Conservation (phyloP, 2,113 vertebrate species). For the Xenopus laevis region DNA sequence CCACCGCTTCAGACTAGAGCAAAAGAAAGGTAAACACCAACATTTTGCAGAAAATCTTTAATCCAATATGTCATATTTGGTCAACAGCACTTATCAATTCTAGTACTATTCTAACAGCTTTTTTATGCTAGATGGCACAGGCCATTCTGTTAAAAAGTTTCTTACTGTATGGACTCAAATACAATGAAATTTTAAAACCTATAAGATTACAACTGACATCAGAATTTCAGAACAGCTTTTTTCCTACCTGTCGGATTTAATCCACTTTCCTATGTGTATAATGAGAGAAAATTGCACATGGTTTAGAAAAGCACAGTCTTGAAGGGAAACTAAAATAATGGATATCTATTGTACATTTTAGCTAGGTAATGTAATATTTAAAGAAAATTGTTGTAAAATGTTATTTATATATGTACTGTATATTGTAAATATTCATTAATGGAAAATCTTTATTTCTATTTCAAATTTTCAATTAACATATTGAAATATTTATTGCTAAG, state of each 20-base stretch:
- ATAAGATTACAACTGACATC: not conserved
- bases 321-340: not conserved
- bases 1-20: no score
- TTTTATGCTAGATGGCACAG: not conserved
- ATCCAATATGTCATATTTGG: not conserved
- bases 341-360: no score
- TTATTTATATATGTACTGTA: no score
- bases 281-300: not conserved
- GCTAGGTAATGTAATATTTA: no score
- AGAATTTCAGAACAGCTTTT: not conserved
- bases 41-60: no score
- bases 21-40: no score
- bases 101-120: not conserved
- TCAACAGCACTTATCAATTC: not conserved
- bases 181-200: not conserved
- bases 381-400: no score
- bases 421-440: no score
- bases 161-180: not conserved
- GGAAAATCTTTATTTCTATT: no score
- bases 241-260: not conserved
- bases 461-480: no score
- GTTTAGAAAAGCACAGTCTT: not conserved
- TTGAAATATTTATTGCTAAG: no score
- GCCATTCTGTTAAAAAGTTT: not conserved
- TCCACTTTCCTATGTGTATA: not conserved